Percentiles rank a stretch among this genome's conserved stretches.
These are phyloP conservation scores for Gryllus bimaculatus DNA, from an alignment of 1,140 invertebrate species.

Conservation along the genomic window DNA sequence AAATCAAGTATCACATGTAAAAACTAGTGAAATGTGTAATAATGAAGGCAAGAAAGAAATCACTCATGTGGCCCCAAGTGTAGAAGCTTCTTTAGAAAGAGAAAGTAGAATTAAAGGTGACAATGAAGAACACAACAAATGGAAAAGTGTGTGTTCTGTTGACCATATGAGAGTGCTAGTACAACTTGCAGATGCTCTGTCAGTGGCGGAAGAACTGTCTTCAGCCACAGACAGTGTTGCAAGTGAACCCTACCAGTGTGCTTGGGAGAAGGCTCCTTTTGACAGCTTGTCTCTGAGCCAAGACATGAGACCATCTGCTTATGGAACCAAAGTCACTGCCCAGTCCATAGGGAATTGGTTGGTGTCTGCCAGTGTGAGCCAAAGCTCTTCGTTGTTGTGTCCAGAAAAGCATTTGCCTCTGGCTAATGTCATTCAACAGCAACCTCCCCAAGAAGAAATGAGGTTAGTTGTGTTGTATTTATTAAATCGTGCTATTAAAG, in stretches of 20 bases:
- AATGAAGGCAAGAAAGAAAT: background rate
- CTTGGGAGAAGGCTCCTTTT: background rate
- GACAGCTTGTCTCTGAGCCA: background rate
- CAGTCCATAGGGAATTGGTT: background rate
- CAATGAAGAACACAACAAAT: background rate
- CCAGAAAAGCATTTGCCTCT: background rate
- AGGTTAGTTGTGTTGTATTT: background rate
- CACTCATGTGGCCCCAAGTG: background rate
- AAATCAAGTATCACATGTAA: background rate
- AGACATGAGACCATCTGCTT: background rate
- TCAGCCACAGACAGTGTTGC: background rate
- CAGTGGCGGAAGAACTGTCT: background rate
- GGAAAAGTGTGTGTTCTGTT: background rate
- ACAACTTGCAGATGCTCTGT: background rate
- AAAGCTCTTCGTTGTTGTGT: background rate
- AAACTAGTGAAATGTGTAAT: background rate
- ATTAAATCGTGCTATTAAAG: background rate
- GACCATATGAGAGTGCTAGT: background rate
- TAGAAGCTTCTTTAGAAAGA: background rate
- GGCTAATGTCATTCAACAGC: background rate
- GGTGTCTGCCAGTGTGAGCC: background rate
- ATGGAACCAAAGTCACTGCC: background rate
- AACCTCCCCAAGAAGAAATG: background rate
- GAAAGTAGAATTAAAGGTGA: background rate
- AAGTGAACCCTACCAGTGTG: background rate